A percentile compares a stretch with the other conserved stretches of the same genome.
These are phyloP conservation scores for Acanthacorydalis orientalis DNA, from an alignment of 2,888 invertebrate genomes.

Conservation along the genomic window DNA sequence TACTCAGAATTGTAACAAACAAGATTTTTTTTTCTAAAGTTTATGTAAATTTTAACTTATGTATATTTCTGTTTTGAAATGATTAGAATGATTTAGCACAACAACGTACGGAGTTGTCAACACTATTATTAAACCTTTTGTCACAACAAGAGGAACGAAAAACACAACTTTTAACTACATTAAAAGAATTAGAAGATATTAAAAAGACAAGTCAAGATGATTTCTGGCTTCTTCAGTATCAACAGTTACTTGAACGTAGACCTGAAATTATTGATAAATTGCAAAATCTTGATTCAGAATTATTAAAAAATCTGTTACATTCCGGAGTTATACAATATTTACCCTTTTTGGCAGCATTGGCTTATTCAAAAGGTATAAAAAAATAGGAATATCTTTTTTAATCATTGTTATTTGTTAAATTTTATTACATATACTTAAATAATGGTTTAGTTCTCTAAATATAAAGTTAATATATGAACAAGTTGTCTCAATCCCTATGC, in stretches of 20 bases:
- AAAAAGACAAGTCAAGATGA: slow-evolving; percentile 33
- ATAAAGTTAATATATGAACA: too few relatives aligned
- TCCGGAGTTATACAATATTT: slow-evolving; percentile 60
- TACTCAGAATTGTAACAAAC: too few relatives aligned
- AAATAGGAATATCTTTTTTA: neutral
- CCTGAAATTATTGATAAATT: neutral
- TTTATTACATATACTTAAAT: too few relatives aligned
- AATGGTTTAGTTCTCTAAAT: too few relatives aligned
- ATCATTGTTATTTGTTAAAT: too few relatives aligned
- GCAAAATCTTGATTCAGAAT: slow-evolving; percentile 2
- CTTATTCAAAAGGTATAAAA: slow-evolving; percentile 31
- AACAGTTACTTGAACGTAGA: slow-evolving; percentile 58
- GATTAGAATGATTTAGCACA: slow-evolving; percentile 22
- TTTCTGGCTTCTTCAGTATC: slow-evolving; percentile 70
- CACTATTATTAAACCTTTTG: slow-evolving; percentile 47
- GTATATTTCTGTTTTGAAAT: too few relatives aligned
- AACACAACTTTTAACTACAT: slow-evolving; percentile 44
- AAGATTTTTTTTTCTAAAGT: too few relatives aligned
- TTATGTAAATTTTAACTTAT: too few relatives aligned
- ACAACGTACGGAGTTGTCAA: slow-evolving; percentile 48
- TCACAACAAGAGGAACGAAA: slow-evolving; percentile 49
- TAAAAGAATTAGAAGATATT: slow-evolving; percentile 52
- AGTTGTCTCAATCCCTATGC: too few relatives aligned
- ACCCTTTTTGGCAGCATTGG: slow-evolving; percentile 49
- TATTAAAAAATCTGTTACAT: slow-evolving; percentile 25